phyloP scores from a whole-genome alignment of 2,888 invertebrate genomes.

The Steinernema carpocapsae region DNA sequence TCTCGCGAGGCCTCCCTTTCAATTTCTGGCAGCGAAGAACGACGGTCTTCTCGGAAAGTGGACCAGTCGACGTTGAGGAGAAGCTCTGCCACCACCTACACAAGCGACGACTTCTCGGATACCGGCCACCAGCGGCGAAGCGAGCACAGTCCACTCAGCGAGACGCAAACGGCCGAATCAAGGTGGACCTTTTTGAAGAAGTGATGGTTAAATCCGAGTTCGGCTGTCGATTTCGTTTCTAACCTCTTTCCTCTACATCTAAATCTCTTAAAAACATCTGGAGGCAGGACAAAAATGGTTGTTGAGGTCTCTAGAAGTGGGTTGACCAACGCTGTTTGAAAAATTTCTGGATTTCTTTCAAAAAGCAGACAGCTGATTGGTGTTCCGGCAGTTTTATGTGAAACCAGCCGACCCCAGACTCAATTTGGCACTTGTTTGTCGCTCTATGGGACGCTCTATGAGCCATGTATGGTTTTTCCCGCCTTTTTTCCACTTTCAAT shows the following conservation, averaged over 20 bases:
- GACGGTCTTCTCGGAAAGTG: not conserved
- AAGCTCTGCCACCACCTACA: not conserved
- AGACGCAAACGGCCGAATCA: conserved; percentile 26
- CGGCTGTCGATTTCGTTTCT: conserved; percentile 8
- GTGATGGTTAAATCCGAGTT: not conserved
- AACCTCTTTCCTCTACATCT: not conserved
- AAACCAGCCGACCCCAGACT: too few species aligned
- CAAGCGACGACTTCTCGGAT: conserved; percentile 15
- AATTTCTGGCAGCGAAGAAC: conserved; percentile 12
- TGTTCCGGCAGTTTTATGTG: too few species aligned
- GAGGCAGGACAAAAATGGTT: too few species aligned
- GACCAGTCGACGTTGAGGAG: not conserved
- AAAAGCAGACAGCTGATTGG: too few species aligned
- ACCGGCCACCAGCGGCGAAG: not conserved
- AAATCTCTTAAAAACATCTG: too few species aligned
- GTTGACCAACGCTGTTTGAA: too few species aligned
- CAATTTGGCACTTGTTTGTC: too few species aligned
- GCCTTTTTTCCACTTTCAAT: too few species aligned
- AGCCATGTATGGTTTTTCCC: too few species aligned
- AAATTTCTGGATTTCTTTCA: too few species aligned
- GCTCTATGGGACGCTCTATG: too few species aligned
- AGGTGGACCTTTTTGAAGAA: conserved; percentile 34
- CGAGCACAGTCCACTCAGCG: conserved; percentile 13
- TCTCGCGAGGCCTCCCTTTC: conserved; percentile 5
- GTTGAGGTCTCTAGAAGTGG: too few species aligned